A percentile compares a stretch with the other conserved stretches of the same genome.
These are phyloP conservation scores for Echinometra lucunter DNA, from an alignment of 53 echinoderm and acorn worm species.

Conservation along the genomic window DNA sequence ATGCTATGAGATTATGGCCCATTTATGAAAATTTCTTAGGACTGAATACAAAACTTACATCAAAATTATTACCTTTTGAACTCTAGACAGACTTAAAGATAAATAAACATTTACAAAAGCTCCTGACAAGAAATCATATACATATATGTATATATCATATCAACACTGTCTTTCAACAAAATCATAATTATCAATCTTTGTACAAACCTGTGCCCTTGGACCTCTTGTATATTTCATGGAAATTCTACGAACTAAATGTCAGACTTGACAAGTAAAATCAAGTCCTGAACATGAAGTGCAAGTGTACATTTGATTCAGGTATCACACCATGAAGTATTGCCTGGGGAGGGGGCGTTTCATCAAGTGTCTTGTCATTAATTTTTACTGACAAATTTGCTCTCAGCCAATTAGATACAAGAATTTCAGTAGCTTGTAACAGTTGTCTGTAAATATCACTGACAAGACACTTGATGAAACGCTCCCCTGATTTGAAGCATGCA, in stretches of 20 bases:
- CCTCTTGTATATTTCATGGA: background rate
- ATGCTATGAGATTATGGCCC: too few species aligned
- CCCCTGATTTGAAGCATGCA: too few species aligned
- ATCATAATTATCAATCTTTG: constrained; percentile 1
- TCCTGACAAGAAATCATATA: background rate
- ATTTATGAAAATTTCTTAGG: background rate
- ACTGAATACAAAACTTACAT: background rate
- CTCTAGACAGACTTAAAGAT: background rate
- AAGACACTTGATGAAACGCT: too few species aligned
- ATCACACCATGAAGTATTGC: background rate
- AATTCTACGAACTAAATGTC: background rate
- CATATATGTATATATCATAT: too few species aligned
- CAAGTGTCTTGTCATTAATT: too few species aligned
- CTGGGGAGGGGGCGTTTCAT: too few species aligned
- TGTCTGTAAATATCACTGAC: too few species aligned
- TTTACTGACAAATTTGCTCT: too few species aligned
- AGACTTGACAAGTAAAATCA: background rate
- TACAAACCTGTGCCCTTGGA: background rate
- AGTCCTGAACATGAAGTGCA: background rate
- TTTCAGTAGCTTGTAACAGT: too few species aligned
- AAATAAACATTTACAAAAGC: background rate
- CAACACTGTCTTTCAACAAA: background rate
- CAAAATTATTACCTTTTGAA: background rate
- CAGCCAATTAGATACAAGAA: too few species aligned
- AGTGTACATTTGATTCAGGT: background rate